phyloP scores from a whole-genome alignment of 2,113 vertebrate genomes.

The Hippolais icterina region DNA sequence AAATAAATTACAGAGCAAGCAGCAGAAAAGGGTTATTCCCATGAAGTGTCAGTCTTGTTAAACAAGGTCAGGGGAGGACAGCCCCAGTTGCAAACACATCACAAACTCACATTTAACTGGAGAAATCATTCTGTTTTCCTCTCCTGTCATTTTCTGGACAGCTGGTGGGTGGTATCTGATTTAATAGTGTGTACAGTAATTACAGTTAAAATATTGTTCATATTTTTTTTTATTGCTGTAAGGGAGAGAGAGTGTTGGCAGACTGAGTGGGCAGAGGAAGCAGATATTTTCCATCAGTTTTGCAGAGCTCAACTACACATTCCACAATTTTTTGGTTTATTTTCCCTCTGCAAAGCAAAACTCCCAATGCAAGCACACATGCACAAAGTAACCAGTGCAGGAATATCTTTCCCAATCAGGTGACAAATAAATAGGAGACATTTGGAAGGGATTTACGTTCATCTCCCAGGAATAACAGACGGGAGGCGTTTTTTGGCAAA shows the following conservation, averaged over 20 bases:
- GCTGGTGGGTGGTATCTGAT: slow-evolving; percentile 53
- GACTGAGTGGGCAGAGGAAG: slow-evolving; percentile 54
- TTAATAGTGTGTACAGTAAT: slow-evolving; percentile 61
- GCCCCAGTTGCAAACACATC: background rate
- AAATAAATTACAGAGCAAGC: background rate
- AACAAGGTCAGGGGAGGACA: slow-evolving; percentile 41
- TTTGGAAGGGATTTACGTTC: background rate
- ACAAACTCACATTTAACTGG: background rate
- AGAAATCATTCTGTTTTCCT: slow-evolving; percentile 7
- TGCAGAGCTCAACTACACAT: background rate
- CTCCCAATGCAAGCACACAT: background rate
- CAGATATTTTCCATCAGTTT: slow-evolving; percentile 38
- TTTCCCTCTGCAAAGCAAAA: background rate
- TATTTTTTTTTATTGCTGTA: slow-evolving; percentile 48
- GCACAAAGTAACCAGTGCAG: background rate
- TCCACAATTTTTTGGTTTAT: background rate
- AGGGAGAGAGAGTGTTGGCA: slow-evolving; percentile 37
- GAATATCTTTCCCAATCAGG: background rate
- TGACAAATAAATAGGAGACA: slow-evolving; percentile 18
- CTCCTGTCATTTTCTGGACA: slow-evolving; percentile 37
- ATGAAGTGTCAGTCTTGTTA: background rate
- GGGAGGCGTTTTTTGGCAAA: background rate
- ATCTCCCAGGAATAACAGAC: background rate
- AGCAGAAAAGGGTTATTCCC: background rate
- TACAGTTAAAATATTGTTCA: slow-evolving; percentile 62